Conservation (phyloP, 2,888 invertebrate genomes). For the Gastrophysa polygoni region DNA sequence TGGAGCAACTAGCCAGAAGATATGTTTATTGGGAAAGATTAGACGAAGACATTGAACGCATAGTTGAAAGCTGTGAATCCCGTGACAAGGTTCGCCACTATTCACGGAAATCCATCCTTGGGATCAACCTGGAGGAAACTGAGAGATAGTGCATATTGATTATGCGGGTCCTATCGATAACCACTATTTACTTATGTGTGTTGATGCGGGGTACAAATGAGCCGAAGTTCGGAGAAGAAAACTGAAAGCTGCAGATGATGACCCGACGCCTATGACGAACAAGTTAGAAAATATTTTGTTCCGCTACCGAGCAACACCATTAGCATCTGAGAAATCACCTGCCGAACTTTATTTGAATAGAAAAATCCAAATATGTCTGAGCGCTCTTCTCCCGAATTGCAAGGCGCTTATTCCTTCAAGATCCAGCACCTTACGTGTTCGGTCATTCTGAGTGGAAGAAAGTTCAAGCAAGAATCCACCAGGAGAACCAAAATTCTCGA, state of each 20-base stretch:
- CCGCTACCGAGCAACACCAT: background rate
- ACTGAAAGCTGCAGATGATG: too few relatives aligned
- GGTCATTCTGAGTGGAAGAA: background rate
- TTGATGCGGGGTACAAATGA: too few relatives aligned
- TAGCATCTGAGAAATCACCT: background rate
- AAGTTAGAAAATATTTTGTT: too few relatives aligned
- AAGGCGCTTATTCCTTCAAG: background rate
- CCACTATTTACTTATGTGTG: too few relatives aligned
- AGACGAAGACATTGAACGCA: constrained; percentile 37
- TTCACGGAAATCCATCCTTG: background rate
- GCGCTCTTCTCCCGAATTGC: background rate
- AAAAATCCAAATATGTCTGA: background rate
- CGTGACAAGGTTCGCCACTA: background rate
- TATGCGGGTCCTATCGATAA: too few relatives aligned
- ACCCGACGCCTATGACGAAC: too few relatives aligned
- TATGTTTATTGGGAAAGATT: constrained; percentile 40
- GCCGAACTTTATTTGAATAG: background rate
- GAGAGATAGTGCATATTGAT: background rate
- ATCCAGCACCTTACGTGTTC: background rate
- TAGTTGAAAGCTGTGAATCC: constrained; percentile 28
- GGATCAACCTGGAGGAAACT: background rate
- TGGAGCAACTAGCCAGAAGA: constrained; percentile 38
- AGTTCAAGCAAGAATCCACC: background rate
- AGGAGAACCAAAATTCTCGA: background rate
- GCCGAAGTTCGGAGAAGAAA: too few relatives aligned